Evolutionary conservation across 2,888 invertebrate species (phyloP), one percentile per base, ranked within the genome.

Genomic region (Sesia apiformis): DNA sequence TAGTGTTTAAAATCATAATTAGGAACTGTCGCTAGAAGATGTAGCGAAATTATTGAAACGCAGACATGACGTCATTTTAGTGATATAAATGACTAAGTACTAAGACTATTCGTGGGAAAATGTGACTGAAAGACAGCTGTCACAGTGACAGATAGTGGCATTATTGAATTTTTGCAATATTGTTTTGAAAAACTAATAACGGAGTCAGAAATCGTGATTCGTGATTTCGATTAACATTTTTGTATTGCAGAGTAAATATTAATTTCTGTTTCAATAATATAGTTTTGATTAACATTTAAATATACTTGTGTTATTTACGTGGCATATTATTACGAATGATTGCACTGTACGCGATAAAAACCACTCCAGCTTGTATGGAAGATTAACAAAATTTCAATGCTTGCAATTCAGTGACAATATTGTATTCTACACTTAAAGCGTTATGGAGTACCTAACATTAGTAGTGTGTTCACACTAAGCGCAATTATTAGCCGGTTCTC

Each of bases 151-250:
- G 77, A 78, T 78, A 76, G 60, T 56, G 61, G 51, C 56, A 65
- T 69, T 63, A 69, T 70, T 66, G n/a, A 58, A 63, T 70, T 75
- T 74, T 72, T 62, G 76, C 77, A 72, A 73, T 72, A 63, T 55
- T 57, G 52, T 58, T 64, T 62, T 64, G 55, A 60, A 56, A 53
- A 55, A 61, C 59, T 58, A 51, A 52, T 53, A 46, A 46, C 5
- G 5, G 8, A 46, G 46, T 46, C 23, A 46, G 46, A 46, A 62
- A 62, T 58, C 56, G 38, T 56, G 52, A 57, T 54, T 58, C 60
- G 46, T 46, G 61, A 55, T 60, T 53, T 61, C 7, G 57, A 51
- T 56, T 54, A 43, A 41, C 55, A 54, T 46, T 39, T 49, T 52
- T 58, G 60, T 58, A 71, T 63, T 62, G 64, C 59, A 53, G 56